Evolutionary conservation across 2,113 vertebrate genomes (phyloP), one percentile per base, ranked within the genome.

Genomic region (Gobiocypris rarus): DNA sequence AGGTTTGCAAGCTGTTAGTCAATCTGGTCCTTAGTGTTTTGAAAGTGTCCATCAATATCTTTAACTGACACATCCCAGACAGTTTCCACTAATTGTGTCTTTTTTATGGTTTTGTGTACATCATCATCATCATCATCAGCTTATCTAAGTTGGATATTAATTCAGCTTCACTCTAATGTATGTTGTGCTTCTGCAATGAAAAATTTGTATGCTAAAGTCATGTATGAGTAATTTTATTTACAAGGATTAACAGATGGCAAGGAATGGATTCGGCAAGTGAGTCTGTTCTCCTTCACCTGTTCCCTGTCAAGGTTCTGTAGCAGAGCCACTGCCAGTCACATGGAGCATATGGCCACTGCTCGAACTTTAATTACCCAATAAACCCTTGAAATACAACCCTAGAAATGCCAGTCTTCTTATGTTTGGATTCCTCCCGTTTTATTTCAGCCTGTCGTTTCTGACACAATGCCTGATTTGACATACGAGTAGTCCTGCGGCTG

Each of bases 311-410:
- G 61, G 70, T 87, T 87, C 77, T 69, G 81, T 82, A 70, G 82
- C 83, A 19, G 54, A 83, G 85, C 84, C 73, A 79, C 56, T 67
- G 85, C 71, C 83, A 59, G 70, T 83, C 75, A 54, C 77, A 69
- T 76, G 67, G n/a, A 87, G 81, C 88, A 89, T 87, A 87, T 89
- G 88, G 88, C 67, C 41, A 82, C 86, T 67, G 71, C 82, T 78
- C 82, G 50, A 84, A 84, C 84, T 87, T 89, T 89, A 85, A 89
- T 84, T 87, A 87, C 28, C 38, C 76, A 77, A 83, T 89, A 87
- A 89, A 86, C 59, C 70, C 22, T 15, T 65, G 67, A 83, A 83
- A 83, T 69, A 69, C 63, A 84, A 65, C 41, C 61, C 34, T 34
- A 24, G 77, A 73, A 73, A 63, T 65, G 43, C 50, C 58, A 71